Conservation (phyloP, 2,113 vertebrate species). For the Pica pica region DNA sequence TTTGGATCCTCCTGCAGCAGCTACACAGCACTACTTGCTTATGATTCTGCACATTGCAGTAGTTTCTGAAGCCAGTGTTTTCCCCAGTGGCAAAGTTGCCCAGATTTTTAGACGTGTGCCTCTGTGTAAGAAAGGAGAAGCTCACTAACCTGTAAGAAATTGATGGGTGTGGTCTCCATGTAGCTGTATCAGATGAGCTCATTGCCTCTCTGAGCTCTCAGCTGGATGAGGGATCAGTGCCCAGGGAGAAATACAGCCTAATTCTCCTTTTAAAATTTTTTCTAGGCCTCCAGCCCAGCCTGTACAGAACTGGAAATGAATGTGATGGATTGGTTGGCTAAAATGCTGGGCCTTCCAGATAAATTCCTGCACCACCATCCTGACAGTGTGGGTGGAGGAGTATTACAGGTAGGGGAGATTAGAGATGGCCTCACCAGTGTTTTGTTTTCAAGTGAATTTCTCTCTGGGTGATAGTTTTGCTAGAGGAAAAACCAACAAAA, state of each 20-base stretch:
- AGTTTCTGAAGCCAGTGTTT: not conserved
- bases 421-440: not conserved
- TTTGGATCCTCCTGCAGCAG: not conserved
- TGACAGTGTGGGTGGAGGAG: slow-evolving; percentile 84
- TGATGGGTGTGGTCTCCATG: not conserved
- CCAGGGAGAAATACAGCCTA: not conserved
- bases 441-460: not conserved
- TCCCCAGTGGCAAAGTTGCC: not conserved
- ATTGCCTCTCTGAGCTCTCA: not conserved
- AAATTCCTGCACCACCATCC: slow-evolving; percentile 89
- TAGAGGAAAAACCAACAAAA: not conserved
- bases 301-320: slow-evolving; percentile 95
- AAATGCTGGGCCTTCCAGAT: slow-evolving; percentile 89
- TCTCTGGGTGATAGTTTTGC: not conserved
- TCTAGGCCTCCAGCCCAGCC: slow-evolving; percentile 91
- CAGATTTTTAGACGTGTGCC: not conserved
- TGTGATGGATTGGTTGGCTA: slow-evolving; percentile 96
- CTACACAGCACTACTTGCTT: not conserved
- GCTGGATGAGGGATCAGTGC: fast-evolving
- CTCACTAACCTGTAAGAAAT: not conserved
- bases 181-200: not conserved
- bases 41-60: not conserved
- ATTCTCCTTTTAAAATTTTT: not conserved
- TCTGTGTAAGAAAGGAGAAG: not conserved
- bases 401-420: slow-evolving; percentile 81